These are phyloP conservation scores for Labrus mixtus DNA, from an alignment of 2,113 vertebrate genomes.

Conservation along the genomic window DNA sequence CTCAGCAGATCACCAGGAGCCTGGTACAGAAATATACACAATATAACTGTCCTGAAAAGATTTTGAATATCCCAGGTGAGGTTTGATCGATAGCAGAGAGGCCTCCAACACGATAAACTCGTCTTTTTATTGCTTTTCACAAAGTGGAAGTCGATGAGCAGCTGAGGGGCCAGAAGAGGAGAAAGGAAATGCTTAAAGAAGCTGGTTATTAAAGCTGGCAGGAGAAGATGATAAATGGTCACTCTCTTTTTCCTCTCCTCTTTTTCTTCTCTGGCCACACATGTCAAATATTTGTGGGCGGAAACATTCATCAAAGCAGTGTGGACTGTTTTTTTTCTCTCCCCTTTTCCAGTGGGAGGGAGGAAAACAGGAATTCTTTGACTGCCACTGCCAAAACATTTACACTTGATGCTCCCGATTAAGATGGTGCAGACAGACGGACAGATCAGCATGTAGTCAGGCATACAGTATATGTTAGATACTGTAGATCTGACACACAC, in stretches of 20 bases:
- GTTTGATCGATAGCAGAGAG: slow-evolving; percentile 12
- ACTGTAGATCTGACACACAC: too few species aligned
- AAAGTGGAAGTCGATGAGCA: slow-evolving; percentile 30
- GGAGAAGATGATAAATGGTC: slow-evolving; percentile 62
- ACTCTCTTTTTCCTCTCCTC: slow-evolving; percentile 25
- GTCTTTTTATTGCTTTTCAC: slow-evolving; percentile 35
- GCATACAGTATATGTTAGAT: neutral
- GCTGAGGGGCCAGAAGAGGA: slow-evolving; percentile 38
- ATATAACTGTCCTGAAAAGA: neutral
- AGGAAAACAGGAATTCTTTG: slow-evolving; percentile 23
- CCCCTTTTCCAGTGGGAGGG: slow-evolving; percentile 24
- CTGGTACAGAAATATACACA: neutral
- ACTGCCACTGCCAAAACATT: slow-evolving; percentile 29
- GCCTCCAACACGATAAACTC: slow-evolving; percentile 13
- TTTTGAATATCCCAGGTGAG: neutral
- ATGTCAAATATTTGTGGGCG: slow-evolving; percentile 70
- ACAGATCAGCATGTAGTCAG: neutral
- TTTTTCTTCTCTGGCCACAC: slow-evolving; percentile 36
- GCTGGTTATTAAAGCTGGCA: slow-evolving; percentile 71
- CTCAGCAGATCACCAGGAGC: neutral
- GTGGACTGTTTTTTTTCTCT: slow-evolving; percentile 40
- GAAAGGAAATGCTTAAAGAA: slow-evolving; percentile 51
- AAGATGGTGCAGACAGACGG: slow-evolving; percentile 5
- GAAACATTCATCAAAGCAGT: slow-evolving; percentile 55
- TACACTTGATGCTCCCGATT: slow-evolving; percentile 33